Conservation (phyloP, 2,113 vertebrate species). For the Microcebus tavaratra region DNA sequence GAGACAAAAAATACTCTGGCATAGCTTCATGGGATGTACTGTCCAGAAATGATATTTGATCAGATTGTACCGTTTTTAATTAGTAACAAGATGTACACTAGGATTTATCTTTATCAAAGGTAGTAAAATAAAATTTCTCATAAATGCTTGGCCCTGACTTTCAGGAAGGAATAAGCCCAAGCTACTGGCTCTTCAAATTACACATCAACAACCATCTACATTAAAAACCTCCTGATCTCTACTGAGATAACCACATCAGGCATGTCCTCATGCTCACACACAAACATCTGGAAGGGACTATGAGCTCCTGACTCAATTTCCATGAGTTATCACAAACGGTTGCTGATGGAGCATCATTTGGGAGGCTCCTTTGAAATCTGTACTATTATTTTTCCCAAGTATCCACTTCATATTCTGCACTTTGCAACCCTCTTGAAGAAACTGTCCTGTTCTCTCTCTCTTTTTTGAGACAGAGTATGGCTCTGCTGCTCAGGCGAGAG, state of each 20-base stretch:
- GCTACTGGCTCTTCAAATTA: conserved; percentile 30
- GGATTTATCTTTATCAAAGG: conserved; percentile 40
- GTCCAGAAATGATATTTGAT: conserved; percentile 52
- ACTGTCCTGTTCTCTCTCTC: not conserved
- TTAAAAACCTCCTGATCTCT: not conserved
- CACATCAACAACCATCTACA: not conserved
- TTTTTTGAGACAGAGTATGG: too few species aligned
- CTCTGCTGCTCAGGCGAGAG: too few species aligned
- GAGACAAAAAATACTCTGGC: conserved; percentile 6
- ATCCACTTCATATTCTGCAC: not conserved
- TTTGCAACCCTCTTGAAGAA: not conserved
- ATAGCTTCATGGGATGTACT: conserved; percentile 2
- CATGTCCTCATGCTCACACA: not conserved
- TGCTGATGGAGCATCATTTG: not conserved
- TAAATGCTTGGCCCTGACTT: not conserved
- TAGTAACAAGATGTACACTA: conserved; percentile 7
- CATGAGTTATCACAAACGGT: not conserved
- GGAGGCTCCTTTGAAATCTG: conserved; percentile 24
- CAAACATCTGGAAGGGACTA: not conserved
- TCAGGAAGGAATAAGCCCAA: not conserved
- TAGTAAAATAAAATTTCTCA: conserved; percentile 44
- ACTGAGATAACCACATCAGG: not conserved
- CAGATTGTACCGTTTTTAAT: conserved; percentile 51
- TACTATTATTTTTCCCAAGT: not conserved
- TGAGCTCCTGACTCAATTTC: not conserved